Evolutionary conservation across 2,888 invertebrate species (phyloP).

Genomic region (Nineta flava): DNA sequence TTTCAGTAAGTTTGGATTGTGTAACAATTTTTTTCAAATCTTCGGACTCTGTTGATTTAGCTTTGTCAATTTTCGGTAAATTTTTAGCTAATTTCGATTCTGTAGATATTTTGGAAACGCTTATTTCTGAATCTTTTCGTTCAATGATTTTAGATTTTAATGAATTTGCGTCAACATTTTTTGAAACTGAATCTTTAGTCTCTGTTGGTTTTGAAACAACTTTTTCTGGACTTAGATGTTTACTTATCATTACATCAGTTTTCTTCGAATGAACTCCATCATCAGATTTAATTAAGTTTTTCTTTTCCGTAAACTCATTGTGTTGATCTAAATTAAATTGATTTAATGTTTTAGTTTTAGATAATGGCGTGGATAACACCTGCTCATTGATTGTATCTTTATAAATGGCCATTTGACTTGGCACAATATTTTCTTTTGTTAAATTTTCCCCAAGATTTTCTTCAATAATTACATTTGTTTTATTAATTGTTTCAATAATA

Average conservation of each 20-base stretch:
- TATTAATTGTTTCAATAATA: no score
- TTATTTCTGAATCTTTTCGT: constrained; percentile 9
- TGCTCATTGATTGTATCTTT: not conserved
- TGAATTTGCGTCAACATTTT: not conserved
- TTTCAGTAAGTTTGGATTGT: no score
- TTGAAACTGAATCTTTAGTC: not conserved
- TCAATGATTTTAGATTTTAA: not conserved
- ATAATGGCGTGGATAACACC: not conserved
- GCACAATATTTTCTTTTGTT: constrained; percentile 21
- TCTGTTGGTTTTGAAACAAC: not conserved
- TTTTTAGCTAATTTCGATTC: not conserved
- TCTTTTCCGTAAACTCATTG: no score
- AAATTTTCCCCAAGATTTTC: not conserved
- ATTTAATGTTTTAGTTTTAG: not conserved
- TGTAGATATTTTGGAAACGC: constrained; percentile 7
- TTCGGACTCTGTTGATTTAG: not conserved
- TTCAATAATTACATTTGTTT: not conserved
- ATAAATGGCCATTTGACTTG: not conserved
- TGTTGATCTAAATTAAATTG: no score
- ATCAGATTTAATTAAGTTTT: not conserved
- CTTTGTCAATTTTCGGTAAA: not conserved
- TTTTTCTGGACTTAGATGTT: not conserved
- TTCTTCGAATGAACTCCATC: not conserved
- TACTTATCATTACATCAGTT: not conserved
- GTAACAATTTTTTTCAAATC: not conserved